Evolutionary conservation across 2,113 vertebrate species (phyloP).

Genomic region (Engystomops pustulosus): DNA sequence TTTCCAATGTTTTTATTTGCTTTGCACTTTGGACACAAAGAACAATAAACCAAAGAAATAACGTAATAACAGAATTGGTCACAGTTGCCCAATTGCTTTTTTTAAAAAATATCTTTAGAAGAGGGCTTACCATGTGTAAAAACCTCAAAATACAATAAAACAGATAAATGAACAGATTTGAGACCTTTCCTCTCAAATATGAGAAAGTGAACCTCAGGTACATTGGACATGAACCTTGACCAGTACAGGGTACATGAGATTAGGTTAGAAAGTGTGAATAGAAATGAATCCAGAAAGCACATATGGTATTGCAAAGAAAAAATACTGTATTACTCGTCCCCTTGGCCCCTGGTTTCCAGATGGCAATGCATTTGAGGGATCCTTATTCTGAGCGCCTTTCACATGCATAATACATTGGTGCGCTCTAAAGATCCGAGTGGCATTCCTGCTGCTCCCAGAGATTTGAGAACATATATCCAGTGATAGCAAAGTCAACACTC

Average conservation of each 20-base stretch:
- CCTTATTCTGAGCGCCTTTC: conserved; percentile 1
- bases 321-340: conserved; percentile 6
- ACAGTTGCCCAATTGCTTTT: neutral
- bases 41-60: neutral
- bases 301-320: conserved; percentile 14
- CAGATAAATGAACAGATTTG: too few species aligned
- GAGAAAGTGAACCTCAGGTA: neutral
- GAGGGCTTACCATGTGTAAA: too few species aligned
- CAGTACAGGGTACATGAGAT: neutral
- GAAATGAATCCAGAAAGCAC: neutral
- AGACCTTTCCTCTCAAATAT: too few species aligned
- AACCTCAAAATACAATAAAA: too few species aligned
- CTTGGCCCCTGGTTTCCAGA: conserved; percentile 23
- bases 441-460: conserved; percentile 36
- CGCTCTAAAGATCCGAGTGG: conserved; percentile 24
- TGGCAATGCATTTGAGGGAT: conserved; percentile 33
- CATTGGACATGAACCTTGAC: neutral
- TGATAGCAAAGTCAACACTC: conserved; percentile 35
- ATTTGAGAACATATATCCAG: conserved; percentile 56
- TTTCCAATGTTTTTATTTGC: neutral
- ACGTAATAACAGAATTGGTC: neutral
- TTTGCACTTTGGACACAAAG: neutral
- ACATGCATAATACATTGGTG: conserved; percentile 55
- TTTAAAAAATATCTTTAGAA: too few species aligned
- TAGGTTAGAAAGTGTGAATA: neutral